phyloP scores from a whole-genome alignment of 2,797 vertebrate species.

The Uromys caudimaculatus region DNA sequence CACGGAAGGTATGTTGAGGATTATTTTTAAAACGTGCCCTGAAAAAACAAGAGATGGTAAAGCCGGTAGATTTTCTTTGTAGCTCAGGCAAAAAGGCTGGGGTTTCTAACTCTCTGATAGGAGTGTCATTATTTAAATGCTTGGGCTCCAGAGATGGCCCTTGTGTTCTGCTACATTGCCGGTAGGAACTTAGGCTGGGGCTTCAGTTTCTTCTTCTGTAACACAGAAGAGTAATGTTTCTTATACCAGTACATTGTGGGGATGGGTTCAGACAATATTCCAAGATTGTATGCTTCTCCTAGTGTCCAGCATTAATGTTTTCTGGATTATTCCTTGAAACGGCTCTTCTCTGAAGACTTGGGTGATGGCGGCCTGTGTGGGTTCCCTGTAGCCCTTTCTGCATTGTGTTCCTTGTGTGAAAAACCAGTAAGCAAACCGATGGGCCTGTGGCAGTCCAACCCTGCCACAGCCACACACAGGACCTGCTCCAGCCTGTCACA shows the following conservation, averaged over 20 bases:
- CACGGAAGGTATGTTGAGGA: neutral
- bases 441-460: neutral
- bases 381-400: constrained; percentile 16
- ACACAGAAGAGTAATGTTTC: constrained; percentile 4
- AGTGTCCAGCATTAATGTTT: neutral
- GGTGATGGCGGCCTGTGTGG: neutral
- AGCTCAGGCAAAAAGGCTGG: neutral
- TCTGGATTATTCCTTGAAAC: constrained; percentile 37
- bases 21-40: constrained; percentile 56
- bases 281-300: constrained; percentile 15
- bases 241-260: neutral
- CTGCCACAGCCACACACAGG: neutral
- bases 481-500: too few species aligned
- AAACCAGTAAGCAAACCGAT: constrained; percentile 21
- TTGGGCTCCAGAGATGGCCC: neutral
- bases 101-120: neutral
- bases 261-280: constrained; percentile 4
- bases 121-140: neutral
- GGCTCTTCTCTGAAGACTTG: neutral
- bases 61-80: constrained; percentile 38
- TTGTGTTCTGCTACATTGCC: neutral
- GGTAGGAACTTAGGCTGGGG: neutral
- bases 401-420: constrained; percentile 1
- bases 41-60: constrained; percentile 48
- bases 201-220: constrained; percentile 40